phyloP scores from a whole-genome alignment of 2,888 invertebrate genomes.

The Tetramorium bicarinatum region DNA sequence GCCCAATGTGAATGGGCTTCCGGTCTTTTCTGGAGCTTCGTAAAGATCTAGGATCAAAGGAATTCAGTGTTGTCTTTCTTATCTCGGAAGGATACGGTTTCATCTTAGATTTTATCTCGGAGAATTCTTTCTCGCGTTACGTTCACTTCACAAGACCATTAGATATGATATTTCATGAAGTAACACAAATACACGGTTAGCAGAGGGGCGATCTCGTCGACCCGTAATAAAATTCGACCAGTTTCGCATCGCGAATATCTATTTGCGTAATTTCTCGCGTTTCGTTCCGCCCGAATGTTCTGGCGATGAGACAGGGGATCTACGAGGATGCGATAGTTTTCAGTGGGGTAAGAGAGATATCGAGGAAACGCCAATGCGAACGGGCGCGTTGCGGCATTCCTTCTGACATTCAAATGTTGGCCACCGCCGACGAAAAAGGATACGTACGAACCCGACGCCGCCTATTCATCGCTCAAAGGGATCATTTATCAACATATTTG shows the following conservation, averaged over 20 bases:
- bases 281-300: slow-evolving; percentile 55
- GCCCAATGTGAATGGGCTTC: slow-evolving; percentile 37
- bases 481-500: slow-evolving; percentile 87
- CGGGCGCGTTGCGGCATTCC: slow-evolving; percentile 70
- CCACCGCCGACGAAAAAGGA: slow-evolving; percentile 77
- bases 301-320: slow-evolving; percentile 56
- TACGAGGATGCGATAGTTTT: slow-evolving; percentile 61
- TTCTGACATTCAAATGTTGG: slow-evolving; percentile 84
- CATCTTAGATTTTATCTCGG: not conserved
- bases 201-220: not conserved
- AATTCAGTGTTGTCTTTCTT: slow-evolving; percentile 10
- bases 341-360: slow-evolving; percentile 29
- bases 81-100: not conserved
- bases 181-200: not conserved
- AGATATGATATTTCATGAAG: not conserved
- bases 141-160: not conserved
- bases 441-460: slow-evolving; percentile 76
- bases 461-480: slow-evolving; percentile 84
- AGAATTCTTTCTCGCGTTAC: not conserved
- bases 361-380: slow-evolving; percentile 52
- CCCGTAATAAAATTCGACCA: slow-evolving; percentile 22
- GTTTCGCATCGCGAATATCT: slow-evolving; percentile 30
- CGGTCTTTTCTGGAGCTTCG: slow-evolving; percentile 17
- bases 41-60: slow-evolving; percentile 68
- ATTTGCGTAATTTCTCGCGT: slow-evolving; percentile 55